Conservation (phyloP, 2,113 vertebrate genomes). For the Leuciscus idus region DNA sequence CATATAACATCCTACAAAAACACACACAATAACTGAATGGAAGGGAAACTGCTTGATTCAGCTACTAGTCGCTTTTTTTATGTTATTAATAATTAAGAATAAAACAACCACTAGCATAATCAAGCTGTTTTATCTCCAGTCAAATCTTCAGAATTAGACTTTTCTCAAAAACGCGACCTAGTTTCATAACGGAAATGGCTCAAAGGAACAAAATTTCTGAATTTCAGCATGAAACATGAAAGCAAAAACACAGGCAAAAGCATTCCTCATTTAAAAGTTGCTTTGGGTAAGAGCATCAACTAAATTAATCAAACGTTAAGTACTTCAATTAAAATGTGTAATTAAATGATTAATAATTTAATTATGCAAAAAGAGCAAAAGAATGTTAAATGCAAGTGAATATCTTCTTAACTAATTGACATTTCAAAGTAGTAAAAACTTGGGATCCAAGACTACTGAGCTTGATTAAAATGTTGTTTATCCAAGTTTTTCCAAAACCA, state of each 20-base stretch:
- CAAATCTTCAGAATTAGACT: background rate
- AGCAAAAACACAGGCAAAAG: too few species aligned
- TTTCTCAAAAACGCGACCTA: background rate
- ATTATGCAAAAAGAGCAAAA: background rate
- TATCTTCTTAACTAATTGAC: background rate
- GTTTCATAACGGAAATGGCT: background rate
- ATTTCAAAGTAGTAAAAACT: background rate
- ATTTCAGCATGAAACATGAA: too few species aligned
- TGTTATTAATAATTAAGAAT: background rate
- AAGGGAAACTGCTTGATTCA: too few species aligned
- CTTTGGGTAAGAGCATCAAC: too few species aligned
- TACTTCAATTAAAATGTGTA: conserved; percentile 28
- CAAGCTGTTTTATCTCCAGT: background rate
- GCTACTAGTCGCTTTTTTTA: too few species aligned
- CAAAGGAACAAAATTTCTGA: background rate
- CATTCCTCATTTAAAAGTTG: too few species aligned
- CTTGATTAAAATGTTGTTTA: background rate
- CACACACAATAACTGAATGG: background rate
- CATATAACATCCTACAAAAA: background rate
- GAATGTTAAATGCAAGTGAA: background rate
- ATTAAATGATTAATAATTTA: conserved; percentile 10
- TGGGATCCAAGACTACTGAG: background rate
- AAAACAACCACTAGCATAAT: background rate
- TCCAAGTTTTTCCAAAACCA: background rate
- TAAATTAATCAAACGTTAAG: conserved; percentile 11